Percentiles rank a stretch among this genome's conserved stretches.
Conservation (phyloP, 1,140 invertebrate species). For the Conopomorpha cramerella region DNA sequence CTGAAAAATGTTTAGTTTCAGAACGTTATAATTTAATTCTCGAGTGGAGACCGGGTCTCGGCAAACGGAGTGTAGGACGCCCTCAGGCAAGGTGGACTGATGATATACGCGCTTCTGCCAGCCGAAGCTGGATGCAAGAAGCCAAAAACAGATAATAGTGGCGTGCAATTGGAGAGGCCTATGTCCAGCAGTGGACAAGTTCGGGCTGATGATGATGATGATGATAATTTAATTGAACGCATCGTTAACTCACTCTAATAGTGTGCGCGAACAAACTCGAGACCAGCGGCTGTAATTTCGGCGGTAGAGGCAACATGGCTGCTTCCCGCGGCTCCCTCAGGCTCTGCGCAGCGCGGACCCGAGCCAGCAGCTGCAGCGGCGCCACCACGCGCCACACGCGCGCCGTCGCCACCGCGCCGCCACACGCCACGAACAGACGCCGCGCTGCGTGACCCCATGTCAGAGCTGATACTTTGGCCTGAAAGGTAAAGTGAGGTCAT, state of each 20-base stretch:
- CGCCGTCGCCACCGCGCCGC: constrained; percentile 86
- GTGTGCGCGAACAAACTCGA: constrained; percentile 92
- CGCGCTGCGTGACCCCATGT: constrained; percentile 98
- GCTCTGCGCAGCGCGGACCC: constrained; percentile 68
- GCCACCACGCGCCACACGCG: constrained; percentile 90
- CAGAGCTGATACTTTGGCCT: constrained; percentile 87
- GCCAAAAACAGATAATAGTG: no score
- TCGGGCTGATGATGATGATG: no score
- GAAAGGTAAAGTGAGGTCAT: constrained; percentile 14
- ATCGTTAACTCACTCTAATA: constrained; percentile 84
- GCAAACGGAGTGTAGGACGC: no score
- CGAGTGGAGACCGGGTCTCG: no score
- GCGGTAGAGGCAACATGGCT: constrained; percentile 80
- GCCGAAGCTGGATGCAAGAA: no score
- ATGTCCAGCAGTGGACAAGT: no score
- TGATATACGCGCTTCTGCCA: no score
- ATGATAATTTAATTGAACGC: no score
- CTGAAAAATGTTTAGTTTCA: no score
- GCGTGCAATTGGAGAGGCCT: no score
- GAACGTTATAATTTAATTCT: no score
- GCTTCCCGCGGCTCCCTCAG: constrained; percentile 80
- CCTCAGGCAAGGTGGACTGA: no score
- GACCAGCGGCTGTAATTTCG: constrained; percentile 80
- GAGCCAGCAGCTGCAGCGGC: constrained; percentile 85
- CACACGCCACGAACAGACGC: constrained; percentile 90